These are phyloP conservation scores for Bergia puertoricense DNA, from an alignment of 92 coral and sea anemone genomes.

Conservation along the genomic window DNA sequence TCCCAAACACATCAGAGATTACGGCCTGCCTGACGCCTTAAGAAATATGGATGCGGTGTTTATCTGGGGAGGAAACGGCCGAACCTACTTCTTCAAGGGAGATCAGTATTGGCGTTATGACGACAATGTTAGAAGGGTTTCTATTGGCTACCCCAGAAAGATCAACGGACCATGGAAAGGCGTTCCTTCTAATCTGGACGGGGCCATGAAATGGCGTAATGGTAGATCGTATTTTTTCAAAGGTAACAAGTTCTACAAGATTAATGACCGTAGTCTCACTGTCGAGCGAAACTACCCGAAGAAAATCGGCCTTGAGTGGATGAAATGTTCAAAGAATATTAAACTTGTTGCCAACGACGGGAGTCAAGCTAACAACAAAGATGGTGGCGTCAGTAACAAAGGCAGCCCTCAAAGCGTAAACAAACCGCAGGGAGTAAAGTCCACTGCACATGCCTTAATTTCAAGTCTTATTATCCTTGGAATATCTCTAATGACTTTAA, in stretches of 20 bases:
- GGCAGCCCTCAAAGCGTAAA: too few relatives aligned
- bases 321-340: slow-evolving; percentile 1
- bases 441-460: too few relatives aligned
- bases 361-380: too few relatives aligned
- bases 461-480: too few relatives aligned
- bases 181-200: slow-evolving; percentile 14
- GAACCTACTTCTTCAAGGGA: slow-evolving; percentile 80
- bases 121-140: slow-evolving; percentile 50
- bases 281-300: slow-evolving; percentile 62
- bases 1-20: slow-evolving; percentile 46
- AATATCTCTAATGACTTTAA: too few relatives aligned
- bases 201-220: slow-evolving; percentile 81
- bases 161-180: neutral
- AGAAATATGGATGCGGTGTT: slow-evolving; percentile 70
- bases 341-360: too few relatives aligned
- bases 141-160: slow-evolving; percentile 72
- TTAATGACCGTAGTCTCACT: slow-evolving; percentile 50
- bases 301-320: slow-evolving; percentile 65
- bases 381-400: too few relatives aligned
- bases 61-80: slow-evolving; percentile 78
- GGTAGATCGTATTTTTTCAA: slow-evolving; percentile 74
- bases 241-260: slow-evolving; percentile 47
- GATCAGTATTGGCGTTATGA: slow-evolving; percentile 82
- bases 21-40: slow-evolving; percentile 62
- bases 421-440: too few relatives aligned